Percentiles rank a stretch among this genome's conserved stretches.
Evolutionary conservation across 2,113 vertebrate species (phyloP).

Genomic region (Microcebus jonahi): DNA sequence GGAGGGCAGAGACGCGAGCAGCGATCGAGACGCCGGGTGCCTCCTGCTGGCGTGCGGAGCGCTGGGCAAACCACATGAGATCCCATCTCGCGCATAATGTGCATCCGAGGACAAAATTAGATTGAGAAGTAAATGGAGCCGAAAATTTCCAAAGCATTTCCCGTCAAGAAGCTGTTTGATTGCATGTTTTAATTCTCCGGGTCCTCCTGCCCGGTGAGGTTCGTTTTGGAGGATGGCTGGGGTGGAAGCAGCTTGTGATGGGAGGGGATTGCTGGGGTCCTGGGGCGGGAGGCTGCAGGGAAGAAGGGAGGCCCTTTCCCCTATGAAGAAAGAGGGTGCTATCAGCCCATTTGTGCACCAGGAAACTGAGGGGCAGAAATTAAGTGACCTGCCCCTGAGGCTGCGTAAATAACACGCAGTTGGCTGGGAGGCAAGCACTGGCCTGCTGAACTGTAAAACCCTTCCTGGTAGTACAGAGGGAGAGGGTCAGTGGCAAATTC

Average conservation of each 20-base stretch:
- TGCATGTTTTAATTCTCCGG: slow-evolving; percentile 88
- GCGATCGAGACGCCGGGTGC: slow-evolving; percentile 83
- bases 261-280: background rate
- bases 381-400: background rate
- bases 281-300: background rate
- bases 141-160: slow-evolving; percentile 91
- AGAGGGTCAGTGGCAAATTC: background rate
- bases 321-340: background rate
- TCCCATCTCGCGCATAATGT: slow-evolving; percentile 90
- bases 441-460: fast-evolving
- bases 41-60: slow-evolving; percentile 85
- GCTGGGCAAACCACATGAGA: slow-evolving; percentile 90
- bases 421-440: fast-evolving
- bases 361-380: background rate
- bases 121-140: slow-evolving; percentile 93
- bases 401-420: fast-evolving
- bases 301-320: background rate
- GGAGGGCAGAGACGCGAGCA: slow-evolving; percentile 76
- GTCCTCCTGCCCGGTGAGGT: slow-evolving; percentile 81
- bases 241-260: slow-evolving; percentile 54
- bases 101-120: slow-evolving; percentile 93
- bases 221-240: slow-evolving; percentile 79
- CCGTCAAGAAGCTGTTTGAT: slow-evolving; percentile 89
- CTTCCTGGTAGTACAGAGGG: background rate
- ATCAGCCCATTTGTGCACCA: background rate